Base-by-base conservation (phyloP, 2,888 invertebrate species). In the Volucella inanis region DNA sequence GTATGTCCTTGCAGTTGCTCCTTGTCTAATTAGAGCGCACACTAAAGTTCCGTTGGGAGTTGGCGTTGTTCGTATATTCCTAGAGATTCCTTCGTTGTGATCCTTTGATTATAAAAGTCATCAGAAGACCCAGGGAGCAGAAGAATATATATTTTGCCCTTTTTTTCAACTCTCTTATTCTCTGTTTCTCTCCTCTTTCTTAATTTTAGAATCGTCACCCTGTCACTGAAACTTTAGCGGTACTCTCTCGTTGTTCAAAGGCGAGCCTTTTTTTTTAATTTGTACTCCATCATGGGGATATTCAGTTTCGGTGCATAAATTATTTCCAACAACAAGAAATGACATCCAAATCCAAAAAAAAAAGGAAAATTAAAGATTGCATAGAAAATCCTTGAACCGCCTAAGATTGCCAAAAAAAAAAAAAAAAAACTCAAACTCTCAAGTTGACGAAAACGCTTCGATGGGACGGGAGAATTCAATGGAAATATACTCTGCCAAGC, bases 1-100 rank as follows among this genome's bases (percentile, higher is more conserved):
- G 31, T 6, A 31, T 31, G 62, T 47, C 50, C 70, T 75, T 61
- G 47, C 67, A 78, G 72, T 78, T 75, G 79, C 80, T 84, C 80
- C 84, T 76, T 84, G 84, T 84, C 84, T 84, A 84, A 84, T 84
- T 84, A 84, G 84, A 84, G 54, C 84, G 84, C 84, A 80, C 80
- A 71, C 75, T 70, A 84, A 79, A 75, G 79, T 79, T 79, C 70
- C 79, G 79, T 61, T 75, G 80, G 75, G 70, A 84, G 65, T 84
- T 84, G 74, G 45, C 68, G 15, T 62, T 64, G 41, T 31, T 31
- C 31, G 31, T 31, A 31, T 31, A 31, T 31, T 31, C 6, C 31
- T 55, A 52, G 75, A 61, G 75, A 71, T 61, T 62, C 54, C 78
- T 62, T 71, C 84, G 64, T 59, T 71, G 65, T 79, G 79, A 84